phyloP scores from a whole-genome alignment of 2,797 vertebrate species.

The Coendou prehensilis region DNA sequence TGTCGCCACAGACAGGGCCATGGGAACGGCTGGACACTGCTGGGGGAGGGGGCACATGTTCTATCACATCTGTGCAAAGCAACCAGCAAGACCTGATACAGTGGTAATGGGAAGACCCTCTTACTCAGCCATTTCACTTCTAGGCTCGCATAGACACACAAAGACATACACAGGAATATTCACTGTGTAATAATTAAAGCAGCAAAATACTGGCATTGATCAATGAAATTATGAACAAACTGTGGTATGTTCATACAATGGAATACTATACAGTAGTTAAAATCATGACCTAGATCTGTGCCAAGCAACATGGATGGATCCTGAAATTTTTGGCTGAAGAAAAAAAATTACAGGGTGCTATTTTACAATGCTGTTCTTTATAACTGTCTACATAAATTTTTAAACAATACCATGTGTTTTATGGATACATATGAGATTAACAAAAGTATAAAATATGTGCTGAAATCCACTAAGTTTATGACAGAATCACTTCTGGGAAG shows the following conservation, averaged over 20 bases:
- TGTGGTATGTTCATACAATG: background rate
- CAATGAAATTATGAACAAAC: background rate
- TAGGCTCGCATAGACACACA: background rate
- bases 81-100: background rate
- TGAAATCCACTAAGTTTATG: background rate
- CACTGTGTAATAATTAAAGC: background rate
- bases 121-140: background rate
- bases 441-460: background rate
- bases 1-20: background rate
- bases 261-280: background rate
- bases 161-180: background rate
- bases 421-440: conserved; percentile 1
- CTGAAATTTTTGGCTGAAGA: background rate
- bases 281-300: background rate
- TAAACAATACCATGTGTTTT: background rate
- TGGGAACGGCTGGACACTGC: background rate
- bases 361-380: background rate
- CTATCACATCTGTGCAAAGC: background rate
- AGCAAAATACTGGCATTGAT: background rate
- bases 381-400: background rate
- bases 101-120: background rate
- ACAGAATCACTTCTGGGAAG: background rate
- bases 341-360: background rate
- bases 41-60: background rate
- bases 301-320: background rate